Evolutionary conservation across 1,140 invertebrate genomes (phyloP).

Genomic region (Drosophila micromelanica): DNA sequence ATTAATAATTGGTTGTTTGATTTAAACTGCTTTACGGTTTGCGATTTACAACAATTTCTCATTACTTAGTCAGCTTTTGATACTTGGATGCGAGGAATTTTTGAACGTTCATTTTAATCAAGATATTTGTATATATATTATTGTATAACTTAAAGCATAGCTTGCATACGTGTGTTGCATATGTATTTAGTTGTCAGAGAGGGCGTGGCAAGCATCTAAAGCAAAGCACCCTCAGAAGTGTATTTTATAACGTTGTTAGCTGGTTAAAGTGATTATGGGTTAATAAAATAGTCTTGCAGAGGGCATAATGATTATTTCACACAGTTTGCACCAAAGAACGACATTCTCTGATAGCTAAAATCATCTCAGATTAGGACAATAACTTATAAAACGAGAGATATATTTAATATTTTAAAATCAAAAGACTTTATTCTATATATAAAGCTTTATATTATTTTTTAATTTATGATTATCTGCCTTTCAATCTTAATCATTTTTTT

Average conservation of each 20-base stretch:
- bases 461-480: too few species aligned
- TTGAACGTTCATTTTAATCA: constrained; percentile 38
- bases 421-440: too few species aligned
- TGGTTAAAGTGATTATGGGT: neutral
- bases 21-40: constrained; percentile 31
- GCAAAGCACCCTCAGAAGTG: constrained; percentile 41
- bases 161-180: constrained; percentile 9
- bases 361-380: too few species aligned
- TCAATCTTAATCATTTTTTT: neutral
- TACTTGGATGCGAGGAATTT: constrained; percentile 72
- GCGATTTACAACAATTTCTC: constrained; percentile 31
- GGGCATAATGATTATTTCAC: neutral
- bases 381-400: too few species aligned
- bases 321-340: too few species aligned
- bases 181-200: constrained; percentile 13
- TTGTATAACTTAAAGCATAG: constrained; percentile 42
- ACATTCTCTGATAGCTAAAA: too few species aligned
- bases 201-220: constrained; percentile 23
- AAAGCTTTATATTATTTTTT: too few species aligned
- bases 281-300: too few species aligned
- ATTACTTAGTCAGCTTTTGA: constrained; percentile 73
- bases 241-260: constrained; percentile 4
- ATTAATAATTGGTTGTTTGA: constrained; percentile 40
- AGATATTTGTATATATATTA: constrained; percentile 26
- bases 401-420: too few species aligned